These are phyloP conservation scores for Rhynchomys soricoides DNA, from an alignment of 2,113 vertebrate genomes.

Conservation along the genomic window DNA sequence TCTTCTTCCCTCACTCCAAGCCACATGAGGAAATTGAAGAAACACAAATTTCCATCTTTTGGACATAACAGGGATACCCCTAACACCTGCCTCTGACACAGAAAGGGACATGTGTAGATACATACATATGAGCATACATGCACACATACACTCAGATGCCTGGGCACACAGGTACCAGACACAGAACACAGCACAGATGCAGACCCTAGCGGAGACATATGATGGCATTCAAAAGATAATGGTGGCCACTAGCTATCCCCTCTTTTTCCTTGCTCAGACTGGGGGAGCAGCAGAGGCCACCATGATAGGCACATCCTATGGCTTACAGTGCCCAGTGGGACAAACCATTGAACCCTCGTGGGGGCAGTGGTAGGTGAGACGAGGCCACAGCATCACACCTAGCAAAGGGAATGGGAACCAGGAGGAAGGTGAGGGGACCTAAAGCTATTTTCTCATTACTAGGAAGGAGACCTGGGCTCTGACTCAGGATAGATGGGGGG, in stretches of 20 bases:
- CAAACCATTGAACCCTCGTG: background rate
- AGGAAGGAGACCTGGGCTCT: background rate
- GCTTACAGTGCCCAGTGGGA: background rate
- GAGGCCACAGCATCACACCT: background rate
- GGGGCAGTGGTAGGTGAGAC: background rate
- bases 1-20: background rate
- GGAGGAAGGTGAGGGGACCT: background rate
- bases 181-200: background rate
- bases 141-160: background rate
- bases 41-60: background rate
- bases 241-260: no score
- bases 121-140: background rate
- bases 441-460: background rate
- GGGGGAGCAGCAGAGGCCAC: background rate
- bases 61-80: background rate
- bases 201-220: background rate
- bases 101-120: background rate
- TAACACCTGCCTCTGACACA: no score
- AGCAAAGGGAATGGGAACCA: background rate
- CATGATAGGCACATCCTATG: background rate
- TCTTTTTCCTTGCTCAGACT: background rate
- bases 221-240: background rate
- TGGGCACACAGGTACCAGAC: background rate
- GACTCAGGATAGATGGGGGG: background rate
- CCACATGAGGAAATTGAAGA: background rate